Conservation (phyloP, 2,888 invertebrate species). For the Torymus texanus region DNA sequence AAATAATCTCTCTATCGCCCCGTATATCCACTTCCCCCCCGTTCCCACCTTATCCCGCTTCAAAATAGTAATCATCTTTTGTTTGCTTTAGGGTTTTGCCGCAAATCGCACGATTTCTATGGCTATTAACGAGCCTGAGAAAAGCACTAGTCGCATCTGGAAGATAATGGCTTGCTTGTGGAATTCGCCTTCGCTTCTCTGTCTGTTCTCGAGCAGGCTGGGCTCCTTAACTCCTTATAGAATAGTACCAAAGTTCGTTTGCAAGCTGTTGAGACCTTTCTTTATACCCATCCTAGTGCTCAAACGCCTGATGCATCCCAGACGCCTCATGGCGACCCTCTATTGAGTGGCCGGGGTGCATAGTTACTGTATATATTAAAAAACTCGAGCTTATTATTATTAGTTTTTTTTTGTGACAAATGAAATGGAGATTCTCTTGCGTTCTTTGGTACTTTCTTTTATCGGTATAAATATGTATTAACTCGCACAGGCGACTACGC, state of each 20-base stretch:
- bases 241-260: conserved; percentile 21
- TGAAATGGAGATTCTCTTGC: too few relatives aligned
- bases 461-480: too few relatives aligned
- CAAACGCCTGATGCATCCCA: conserved; percentile 10
- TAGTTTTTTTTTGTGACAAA: too few relatives aligned
- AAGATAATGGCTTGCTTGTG: conserved; percentile 65
- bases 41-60: background rate
- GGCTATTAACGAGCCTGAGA: conserved; percentile 55
- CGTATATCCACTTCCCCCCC: too few relatives aligned
- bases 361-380: background rate
- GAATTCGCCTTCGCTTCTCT: conserved; percentile 65
- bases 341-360: background rate
- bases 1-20: too few relatives aligned
- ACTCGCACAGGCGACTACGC: too few relatives aligned
- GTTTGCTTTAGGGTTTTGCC: conserved; percentile 69
- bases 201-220: conserved; percentile 61
- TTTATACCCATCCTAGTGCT: background rate
- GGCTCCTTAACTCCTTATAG: conserved; percentile 59
- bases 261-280: conserved; percentile 13
- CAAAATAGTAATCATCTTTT: conserved; percentile 64
- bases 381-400: background rate
- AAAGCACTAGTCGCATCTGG: conserved; percentile 67
- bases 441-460: too few relatives aligned
- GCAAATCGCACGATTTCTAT: conserved; percentile 59
- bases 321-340: conserved; percentile 2